These are phyloP conservation scores for Helarctos malayanus DNA, from an alignment of 2,797 vertebrate species.

Conservation along the genomic window DNA sequence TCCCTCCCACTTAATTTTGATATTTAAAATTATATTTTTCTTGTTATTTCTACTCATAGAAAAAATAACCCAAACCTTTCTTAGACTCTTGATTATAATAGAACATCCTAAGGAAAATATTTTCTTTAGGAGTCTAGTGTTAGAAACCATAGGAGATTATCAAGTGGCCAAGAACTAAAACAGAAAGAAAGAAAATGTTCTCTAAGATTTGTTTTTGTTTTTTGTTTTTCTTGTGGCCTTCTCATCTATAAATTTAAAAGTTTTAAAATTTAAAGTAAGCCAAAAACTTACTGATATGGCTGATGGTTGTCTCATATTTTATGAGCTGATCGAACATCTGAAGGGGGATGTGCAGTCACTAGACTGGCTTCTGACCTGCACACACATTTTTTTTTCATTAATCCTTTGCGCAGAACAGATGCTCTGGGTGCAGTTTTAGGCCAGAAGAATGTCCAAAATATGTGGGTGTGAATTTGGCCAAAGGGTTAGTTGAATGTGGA, in stretches of 20 bases:
- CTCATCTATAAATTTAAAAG: background rate
- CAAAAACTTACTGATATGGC: background rate
- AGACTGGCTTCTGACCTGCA: slow-evolving; percentile 49
- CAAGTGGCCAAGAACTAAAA: slow-evolving; percentile 20
- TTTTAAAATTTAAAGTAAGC: background rate
- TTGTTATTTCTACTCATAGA: background rate
- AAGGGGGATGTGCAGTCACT: background rate
- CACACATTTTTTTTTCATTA: slow-evolving; percentile 58
- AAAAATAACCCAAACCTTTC: background rate
- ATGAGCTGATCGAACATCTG: background rate
- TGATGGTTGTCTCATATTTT: background rate
- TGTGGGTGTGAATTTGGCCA: slow-evolving; percentile 81
- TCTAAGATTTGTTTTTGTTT: background rate
- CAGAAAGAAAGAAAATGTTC: background rate
- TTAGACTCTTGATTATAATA: slow-evolving; percentile 23
- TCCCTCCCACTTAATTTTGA: background rate
- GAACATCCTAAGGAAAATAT: background rate
- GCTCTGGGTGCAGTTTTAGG: slow-evolving; percentile 70
- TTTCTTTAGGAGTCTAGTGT: slow-evolving; percentile 35
- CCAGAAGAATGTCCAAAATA: slow-evolving; percentile 80
- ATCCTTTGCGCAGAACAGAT: slow-evolving; percentile 75
- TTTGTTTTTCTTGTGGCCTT: background rate
- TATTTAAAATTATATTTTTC: slow-evolving; percentile 43
- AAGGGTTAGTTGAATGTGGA: slow-evolving; percentile 72
- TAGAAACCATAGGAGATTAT: slow-evolving; percentile 44